Base-by-base conservation (phyloP, 2,797 vertebrate species). In the Pempheris klunzingeri region DNA sequence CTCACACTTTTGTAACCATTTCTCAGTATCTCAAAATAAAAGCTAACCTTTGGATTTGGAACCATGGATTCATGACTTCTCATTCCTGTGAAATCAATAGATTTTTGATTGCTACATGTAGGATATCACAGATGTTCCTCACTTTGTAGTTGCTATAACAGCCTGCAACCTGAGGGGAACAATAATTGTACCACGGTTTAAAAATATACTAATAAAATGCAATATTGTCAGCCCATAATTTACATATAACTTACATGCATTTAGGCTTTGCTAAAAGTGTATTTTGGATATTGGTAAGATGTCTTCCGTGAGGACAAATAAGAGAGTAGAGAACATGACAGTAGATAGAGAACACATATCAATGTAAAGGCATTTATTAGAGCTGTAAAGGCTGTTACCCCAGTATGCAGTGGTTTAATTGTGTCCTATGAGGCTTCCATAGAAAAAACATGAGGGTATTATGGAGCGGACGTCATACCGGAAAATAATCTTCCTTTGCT, bases 21-120 rank as follows among this genome's bases (percentile, higher is more conserved):
- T 73, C 43, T 61, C 30, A 50, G 4, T 65, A 64, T 86, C 68
- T 80, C 50, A 66, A 76, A 94, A 91, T 94, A 92, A 92, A 92
- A 67, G 22, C 22, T 52, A 30, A 69, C 28, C 6, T 47, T 73
- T 65, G 8, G 63, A 4, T 79, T 61, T 49, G 18, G 74, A 83
- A 34, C 68, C 20, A 20, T 58, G 18, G 14, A 72, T 80, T 77
- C 41, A 34, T 74, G 34, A 20, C 52, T 81, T 71, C 1, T 68
- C 57, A 43, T 78, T 79, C 2, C 62, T 32, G 1, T 2, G 54
- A 2, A 63, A 30, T 69, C 17, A 26, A 59, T 30, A 67, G 17
- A 46, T 3, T 32, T 54, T 36, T 41, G 7, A 32, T 30, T 32
- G 4, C 24, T 47, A 43, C 5, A 39, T n/a, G 9, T 28, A 5